These are phyloP conservation scores for Enchytraeus crypticus DNA, from an alignment of 2,888 invertebrate genomes.

Conservation along the genomic window DNA sequence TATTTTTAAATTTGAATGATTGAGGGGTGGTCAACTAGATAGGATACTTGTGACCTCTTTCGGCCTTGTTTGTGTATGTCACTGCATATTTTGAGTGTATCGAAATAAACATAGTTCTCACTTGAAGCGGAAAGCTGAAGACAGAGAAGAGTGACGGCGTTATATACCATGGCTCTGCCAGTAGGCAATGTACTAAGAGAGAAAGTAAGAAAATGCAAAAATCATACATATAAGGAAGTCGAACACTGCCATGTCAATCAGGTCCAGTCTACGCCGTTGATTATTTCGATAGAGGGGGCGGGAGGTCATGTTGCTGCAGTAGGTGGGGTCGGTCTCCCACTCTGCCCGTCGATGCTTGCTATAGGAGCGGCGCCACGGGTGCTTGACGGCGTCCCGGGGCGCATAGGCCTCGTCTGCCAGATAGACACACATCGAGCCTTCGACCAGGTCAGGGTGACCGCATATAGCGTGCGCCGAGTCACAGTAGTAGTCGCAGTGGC, in stretches of 20 bases:
- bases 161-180: too few relatives aligned
- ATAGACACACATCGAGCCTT: conserved; percentile 92
- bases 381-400: conserved; percentile 69
- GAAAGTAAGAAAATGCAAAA: too few relatives aligned
- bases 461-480: conserved; percentile 71
- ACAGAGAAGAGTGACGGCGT: too few relatives aligned
- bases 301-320: conserved; percentile 61
- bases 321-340: conserved; percentile 90
- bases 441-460: conserved; percentile 85
- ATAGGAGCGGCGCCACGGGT: conserved; percentile 75
- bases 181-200: too few relatives aligned
- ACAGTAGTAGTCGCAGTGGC: conserved; percentile 54
- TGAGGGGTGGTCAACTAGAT: too few relatives aligned
- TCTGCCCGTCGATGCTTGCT: conserved; percentile 57
- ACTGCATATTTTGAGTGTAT: too few relatives aligned
- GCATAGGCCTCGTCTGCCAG: conserved; percentile 71
- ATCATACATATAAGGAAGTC: conserved; percentile 91
- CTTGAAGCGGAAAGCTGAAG: too few relatives aligned
- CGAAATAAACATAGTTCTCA: too few relatives aligned
- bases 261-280: conserved; percentile 77
- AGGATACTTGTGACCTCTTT: too few relatives aligned
- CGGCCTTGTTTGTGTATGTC: too few relatives aligned
- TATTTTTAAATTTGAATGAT: too few relatives aligned
- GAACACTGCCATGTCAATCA: conserved; percentile 91
- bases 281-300: too few relatives aligned